phyloP scores from a whole-genome alignment of 2,888 invertebrate genomes.

The Ceriagrion tenellum region DNA sequence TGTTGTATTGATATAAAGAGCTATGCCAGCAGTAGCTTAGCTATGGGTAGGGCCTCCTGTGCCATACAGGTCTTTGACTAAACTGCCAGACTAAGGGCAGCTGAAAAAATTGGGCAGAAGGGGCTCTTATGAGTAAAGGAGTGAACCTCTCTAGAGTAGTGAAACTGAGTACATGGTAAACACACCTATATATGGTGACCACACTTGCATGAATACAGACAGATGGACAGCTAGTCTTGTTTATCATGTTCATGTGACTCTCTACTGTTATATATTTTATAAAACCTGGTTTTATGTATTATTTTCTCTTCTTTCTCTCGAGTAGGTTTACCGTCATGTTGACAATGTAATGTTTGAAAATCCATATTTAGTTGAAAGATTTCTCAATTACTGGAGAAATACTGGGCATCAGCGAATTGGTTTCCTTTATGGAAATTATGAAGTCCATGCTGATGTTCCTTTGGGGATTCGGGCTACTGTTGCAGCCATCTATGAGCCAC shows the following conservation, averaged over 20 bases:
- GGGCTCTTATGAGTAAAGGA: no score
- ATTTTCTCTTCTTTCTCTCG: conserved; percentile 72
- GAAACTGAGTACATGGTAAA: no score
- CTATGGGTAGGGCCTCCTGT: no score
- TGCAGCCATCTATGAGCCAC: conserved; percentile 98
- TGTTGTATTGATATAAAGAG: no score
- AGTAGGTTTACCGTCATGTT: conserved; percentile 93
- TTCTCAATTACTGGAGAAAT: conserved; percentile 97
- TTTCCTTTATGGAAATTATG: conserved; percentile 94
- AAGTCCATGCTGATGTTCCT: conserved; percentile 94
- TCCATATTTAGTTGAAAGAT: conserved; percentile 94
- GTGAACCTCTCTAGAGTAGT: no score
- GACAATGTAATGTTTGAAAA: conserved; percentile 99
- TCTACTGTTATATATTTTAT: background rate
- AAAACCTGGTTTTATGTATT: conserved; percentile 62
- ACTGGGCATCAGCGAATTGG: conserved; percentile 97
- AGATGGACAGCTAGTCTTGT: no score
- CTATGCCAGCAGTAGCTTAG: no score
- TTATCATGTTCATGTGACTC: background rate
- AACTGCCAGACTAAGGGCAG: no score
- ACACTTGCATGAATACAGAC: no score
- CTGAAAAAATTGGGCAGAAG: no score
- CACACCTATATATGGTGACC: no score
- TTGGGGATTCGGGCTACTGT: conserved; percentile 94
- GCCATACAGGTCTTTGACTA: no score